These are phyloP conservation scores for Drosophila atripex DNA, from an alignment of 2,888 invertebrate genomes.

Conservation along the genomic window DNA sequence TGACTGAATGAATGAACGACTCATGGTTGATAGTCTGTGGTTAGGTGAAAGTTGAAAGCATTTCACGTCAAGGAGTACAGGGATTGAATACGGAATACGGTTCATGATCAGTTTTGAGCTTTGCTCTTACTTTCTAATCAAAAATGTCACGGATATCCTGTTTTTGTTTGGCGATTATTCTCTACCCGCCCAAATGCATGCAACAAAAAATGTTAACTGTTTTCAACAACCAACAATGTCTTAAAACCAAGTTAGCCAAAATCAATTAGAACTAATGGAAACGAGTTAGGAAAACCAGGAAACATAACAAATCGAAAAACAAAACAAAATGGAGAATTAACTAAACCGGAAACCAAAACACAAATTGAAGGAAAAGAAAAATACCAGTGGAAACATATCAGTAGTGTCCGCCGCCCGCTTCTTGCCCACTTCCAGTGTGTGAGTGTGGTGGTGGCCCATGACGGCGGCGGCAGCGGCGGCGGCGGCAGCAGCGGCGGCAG, in stretches of 20 bases:
- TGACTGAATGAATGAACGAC: conserved; percentile 22
- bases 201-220: conserved; percentile 33
- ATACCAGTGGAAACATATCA: conserved; percentile 96
- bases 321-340: conserved; percentile 48
- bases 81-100: conserved; percentile 2
- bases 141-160: not conserved
- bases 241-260: conserved; percentile 20
- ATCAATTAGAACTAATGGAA: conserved; percentile 15
- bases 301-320: not conserved
- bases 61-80: conserved; percentile 2
- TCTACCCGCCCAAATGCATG: conserved; percentile 45
- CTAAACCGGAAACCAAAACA: conserved; percentile 42
- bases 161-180: not conserved
- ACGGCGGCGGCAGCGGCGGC: conserved; percentile 86
- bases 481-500: conserved; percentile 83
- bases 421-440: conserved; percentile 94
- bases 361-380: conserved; percentile 66
- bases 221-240: conserved; percentile 32
- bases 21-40: conserved; percentile 7
- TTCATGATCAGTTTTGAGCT: not conserved
- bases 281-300: too few species aligned
- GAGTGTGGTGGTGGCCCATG: conserved; percentile 79
- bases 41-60: conserved; percentile 31
- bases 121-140: not conserved
- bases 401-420: conserved; percentile 94